phyloP scores from a whole-genome alignment of 2,797 vertebrate species.

The Anguilla anguilla region DNA sequence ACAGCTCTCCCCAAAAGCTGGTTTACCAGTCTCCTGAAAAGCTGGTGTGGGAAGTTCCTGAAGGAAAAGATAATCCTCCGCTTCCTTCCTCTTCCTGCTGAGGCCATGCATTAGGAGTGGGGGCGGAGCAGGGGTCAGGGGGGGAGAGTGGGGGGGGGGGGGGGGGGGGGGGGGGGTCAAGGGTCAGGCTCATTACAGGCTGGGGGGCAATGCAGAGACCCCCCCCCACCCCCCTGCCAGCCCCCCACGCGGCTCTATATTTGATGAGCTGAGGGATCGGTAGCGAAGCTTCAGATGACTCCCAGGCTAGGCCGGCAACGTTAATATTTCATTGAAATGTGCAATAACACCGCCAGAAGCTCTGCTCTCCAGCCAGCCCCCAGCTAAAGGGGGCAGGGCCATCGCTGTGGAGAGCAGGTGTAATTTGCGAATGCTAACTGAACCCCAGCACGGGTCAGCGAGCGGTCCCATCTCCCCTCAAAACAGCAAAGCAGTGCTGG shows the following conservation, averaged over 20 bases:
- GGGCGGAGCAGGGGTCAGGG: constrained; percentile 55
- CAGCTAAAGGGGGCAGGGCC: constrained; percentile 28
- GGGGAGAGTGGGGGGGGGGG: constrained; percentile 13
- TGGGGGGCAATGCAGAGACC: constrained; percentile 58
- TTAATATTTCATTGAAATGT: constrained; percentile 81
- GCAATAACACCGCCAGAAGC: constrained; percentile 58
- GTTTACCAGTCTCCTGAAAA: constrained; percentile 1
- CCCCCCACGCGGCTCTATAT: constrained; percentile 73
- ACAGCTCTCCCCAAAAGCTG: too few relatives aligned
- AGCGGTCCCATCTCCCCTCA: constrained; percentile 65
- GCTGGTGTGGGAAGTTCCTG: neutral
- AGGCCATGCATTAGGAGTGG: constrained; percentile 58
- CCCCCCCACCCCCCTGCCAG: constrained; percentile 49
- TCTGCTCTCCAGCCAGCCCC: constrained; percentile 47
- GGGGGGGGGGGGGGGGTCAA: constrained; percentile 46
- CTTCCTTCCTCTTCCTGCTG: constrained; percentile 34
- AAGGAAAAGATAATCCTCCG: constrained; percentile 31
- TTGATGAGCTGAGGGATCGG: constrained; percentile 75
- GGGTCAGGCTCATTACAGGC: constrained; percentile 79
- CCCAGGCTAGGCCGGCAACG: constrained; percentile 67
- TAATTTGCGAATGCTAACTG: constrained; percentile 77
- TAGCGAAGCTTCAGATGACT: constrained; percentile 69
- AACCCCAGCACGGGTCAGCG: constrained; percentile 74
- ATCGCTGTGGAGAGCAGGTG: constrained; percentile 72
- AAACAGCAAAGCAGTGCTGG: constrained; percentile 38